Evolutionary conservation across 1,140 invertebrate species (phyloP).

Genomic region (Drosophila rufa): DNA sequence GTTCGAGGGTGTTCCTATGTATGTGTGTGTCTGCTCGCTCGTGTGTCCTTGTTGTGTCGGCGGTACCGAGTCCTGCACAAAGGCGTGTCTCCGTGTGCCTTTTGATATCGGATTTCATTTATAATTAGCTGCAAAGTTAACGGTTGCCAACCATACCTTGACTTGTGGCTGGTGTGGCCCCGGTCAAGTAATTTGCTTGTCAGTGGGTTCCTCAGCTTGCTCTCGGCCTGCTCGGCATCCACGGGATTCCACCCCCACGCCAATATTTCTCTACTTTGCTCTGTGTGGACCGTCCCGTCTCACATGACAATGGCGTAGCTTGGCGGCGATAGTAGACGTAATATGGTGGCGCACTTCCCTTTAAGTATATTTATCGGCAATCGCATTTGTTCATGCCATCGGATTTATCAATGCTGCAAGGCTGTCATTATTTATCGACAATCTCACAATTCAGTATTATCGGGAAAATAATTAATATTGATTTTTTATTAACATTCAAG

Average conservation of each 20-base stretch:
- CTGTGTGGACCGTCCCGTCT: not conserved
- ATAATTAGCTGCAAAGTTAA: constrained; percentile 81
- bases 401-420: not conserved
- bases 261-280: not conserved
- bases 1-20: constrained; percentile 10
- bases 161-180: constrained; percentile 68
- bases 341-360: not conserved
- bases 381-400: not conserved
- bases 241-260: not conserved
- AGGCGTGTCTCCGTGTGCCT: constrained; percentile 69
- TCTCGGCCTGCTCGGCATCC: constrained; percentile 8
- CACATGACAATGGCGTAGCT: constrained; percentile 7
- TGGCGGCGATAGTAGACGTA: not conserved
- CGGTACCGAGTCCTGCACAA: constrained; percentile 52
- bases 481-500: too few species aligned
- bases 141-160: constrained; percentile 72
- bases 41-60: constrained; percentile 22
- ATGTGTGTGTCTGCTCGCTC: constrained; percentile 1
- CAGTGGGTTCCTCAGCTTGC: constrained; percentile 16
- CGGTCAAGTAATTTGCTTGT: constrained; percentile 75
- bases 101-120: constrained; percentile 83
- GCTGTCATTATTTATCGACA: not conserved
- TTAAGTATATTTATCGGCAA: not conserved
- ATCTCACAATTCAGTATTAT: not conserved
- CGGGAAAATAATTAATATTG: too few species aligned